Evolutionary conservation across 2,888 invertebrate species (phyloP), one percentile per base, ranked within the genome.

Genomic region (Busseola fusca): DNA sequence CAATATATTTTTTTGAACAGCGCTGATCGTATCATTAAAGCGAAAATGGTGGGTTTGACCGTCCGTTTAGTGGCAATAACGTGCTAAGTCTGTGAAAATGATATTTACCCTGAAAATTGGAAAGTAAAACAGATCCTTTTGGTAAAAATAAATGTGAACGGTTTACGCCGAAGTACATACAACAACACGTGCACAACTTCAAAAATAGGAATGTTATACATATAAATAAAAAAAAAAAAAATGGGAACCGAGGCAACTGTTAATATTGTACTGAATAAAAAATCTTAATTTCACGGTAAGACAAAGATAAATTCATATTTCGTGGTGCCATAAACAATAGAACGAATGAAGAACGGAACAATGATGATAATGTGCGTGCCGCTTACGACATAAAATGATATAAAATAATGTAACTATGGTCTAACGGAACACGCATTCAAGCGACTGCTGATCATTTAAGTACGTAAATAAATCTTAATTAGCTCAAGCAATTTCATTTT

Each of bases 391-490:
- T 60, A 64, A 60, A 78, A 72, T 78, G 21, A 69, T 71, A 69
- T 64, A 77, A 72, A 80, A 69, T 60, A 70, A 67, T 64, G 58
- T 58, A 73, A 68, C 72, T 63, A 74, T 75, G 59, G 71, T 50
- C 57, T 80, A 82, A 82, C 83, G 83, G 82, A 58, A 73, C 70
- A 72, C 58, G 70, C 74, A 74, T 71, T 52, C 66, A 74, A 40
- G 65, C 52, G 50, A 64, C 70, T 71, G 68, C 52, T 74, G 64
- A 68, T 67, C 71, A 57, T 66, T 42, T 75, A 68, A 54, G 65
- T 37, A 72, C 65, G 10, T 64, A 72, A 74, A 82, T 84, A 76
- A 84, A 82, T 84, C 73, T 73, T 74, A 78, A 84, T 82, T 82
- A 82, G 73, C 73, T 70, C 42, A 74, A 81, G 72, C 70, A 56